Evolutionary conservation across 2,888 invertebrate species (phyloP).

Genomic region (Pheosia tremula): DNA sequence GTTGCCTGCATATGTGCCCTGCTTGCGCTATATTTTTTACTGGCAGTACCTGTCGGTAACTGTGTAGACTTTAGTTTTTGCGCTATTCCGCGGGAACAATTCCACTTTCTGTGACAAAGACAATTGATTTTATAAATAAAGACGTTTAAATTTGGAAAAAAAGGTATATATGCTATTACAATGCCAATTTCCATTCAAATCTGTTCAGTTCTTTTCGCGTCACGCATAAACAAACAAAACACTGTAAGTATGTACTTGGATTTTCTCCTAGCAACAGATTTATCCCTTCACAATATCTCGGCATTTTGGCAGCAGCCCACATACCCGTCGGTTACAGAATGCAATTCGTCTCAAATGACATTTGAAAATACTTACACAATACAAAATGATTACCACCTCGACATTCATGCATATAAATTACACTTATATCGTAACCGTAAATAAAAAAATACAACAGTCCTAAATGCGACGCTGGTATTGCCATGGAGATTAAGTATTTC

Average conservation of each 20-base stretch:
- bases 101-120: too few relatives aligned
- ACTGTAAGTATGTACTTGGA: too few relatives aligned
- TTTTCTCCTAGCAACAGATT: neutral
- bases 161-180: too few relatives aligned
- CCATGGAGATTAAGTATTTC: constrained; percentile 52
- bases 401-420: constrained; percentile 21
- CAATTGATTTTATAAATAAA: too few relatives aligned
- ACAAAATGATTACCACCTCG: constrained; percentile 14
- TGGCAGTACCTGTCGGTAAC: neutral
- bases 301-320: neutral
- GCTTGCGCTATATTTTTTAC: neutral
- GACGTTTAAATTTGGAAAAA: too few relatives aligned
- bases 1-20: neutral
- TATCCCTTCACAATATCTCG: neutral
- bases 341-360: constrained; percentile 4
- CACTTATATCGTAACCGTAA: constrained; percentile 17
- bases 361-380: neutral
- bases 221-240: too few relatives aligned
- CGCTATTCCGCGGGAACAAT: too few relatives aligned
- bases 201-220: too few relatives aligned
- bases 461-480: constrained; percentile 40
- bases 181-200: too few relatives aligned
- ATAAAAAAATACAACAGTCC: constrained; percentile 33
- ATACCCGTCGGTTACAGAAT: neutral
- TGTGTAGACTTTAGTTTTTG: too few relatives aligned